Evolutionary conservation across 1,140 invertebrate species (phyloP).

Genomic region (Sinella curviseta): DNA sequence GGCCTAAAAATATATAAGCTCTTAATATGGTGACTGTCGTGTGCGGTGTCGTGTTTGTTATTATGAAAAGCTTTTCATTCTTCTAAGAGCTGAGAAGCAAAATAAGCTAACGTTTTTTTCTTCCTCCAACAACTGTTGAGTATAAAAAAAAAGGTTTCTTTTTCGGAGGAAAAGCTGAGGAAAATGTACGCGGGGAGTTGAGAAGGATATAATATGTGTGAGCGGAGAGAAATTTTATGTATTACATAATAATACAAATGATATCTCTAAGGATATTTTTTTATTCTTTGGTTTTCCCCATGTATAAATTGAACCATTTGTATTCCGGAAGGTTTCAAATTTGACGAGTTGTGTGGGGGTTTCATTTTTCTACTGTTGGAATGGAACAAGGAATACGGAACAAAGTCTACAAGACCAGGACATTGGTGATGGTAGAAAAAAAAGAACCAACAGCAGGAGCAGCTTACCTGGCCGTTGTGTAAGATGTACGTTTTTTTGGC

Average conservation of each 20-base stretch:
- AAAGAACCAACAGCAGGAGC: no score
- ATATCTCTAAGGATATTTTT: constrained; percentile 13
- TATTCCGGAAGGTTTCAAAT: neutral
- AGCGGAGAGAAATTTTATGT: neutral
- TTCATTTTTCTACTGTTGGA: neutral
- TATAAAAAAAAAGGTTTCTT: no score
- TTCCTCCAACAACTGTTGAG: no score
- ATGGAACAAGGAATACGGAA: no score
- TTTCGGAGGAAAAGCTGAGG: neutral
- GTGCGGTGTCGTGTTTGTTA: neutral
- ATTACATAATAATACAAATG: constrained; percentile 3
- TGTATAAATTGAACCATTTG: neutral
- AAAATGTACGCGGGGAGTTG: neutral
- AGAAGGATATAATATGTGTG: neutral
- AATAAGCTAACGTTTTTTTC: no score
- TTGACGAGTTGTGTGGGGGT: constrained; percentile 11
- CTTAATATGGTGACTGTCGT: neutral
- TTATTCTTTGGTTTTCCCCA: neutral
- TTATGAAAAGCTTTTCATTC: neutral
- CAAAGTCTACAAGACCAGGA: no score
- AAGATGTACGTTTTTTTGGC: no score
- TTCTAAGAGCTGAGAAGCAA: neutral
- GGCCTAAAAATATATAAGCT: neutral
- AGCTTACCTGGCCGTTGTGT: no score
- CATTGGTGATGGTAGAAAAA: no score